These are phyloP conservation scores for Drosophila quadrilineata DNA, from an alignment of 1,140 invertebrate species.

Conservation along the genomic window DNA sequence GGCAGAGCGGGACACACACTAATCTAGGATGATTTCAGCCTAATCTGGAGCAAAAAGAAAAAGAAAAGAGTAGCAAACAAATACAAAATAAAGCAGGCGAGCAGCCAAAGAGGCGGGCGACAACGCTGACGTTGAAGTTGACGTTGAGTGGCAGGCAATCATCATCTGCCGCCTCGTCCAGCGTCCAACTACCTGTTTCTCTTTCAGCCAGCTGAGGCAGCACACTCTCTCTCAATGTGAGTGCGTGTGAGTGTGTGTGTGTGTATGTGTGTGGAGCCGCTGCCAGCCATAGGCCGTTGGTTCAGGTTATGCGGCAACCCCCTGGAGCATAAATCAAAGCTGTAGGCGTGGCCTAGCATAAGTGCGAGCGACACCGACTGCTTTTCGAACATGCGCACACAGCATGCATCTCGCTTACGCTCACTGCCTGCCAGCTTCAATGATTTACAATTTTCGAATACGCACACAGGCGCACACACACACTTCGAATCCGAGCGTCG, in stretches of 20 bases:
- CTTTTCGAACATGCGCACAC: slow-evolving; percentile 67
- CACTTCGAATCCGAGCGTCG: slow-evolving; percentile 14
- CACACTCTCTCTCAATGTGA: too few relatives aligned
- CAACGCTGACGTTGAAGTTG: slow-evolving; percentile 18
- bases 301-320: slow-evolving; percentile 57
- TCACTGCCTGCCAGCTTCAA: too few relatives aligned
- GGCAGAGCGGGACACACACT: slow-evolving; percentile 45
- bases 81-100: slow-evolving; percentile 20
- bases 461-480: slow-evolving; percentile 30
- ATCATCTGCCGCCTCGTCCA: slow-evolving; percentile 52
- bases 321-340: slow-evolving; percentile 70
- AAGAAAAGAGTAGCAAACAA: too few relatives aligned
- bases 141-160: slow-evolving; percentile 50
- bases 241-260: too few relatives aligned
- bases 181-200: slow-evolving; percentile 74
- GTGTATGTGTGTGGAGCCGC: slow-evolving; percentile 37
- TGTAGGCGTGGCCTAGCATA: slow-evolving; percentile 52
- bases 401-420: slow-evolving; percentile 28
- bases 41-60: slow-evolving; percentile 69
- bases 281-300: slow-evolving; percentile 70
- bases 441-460: slow-evolving; percentile 78
- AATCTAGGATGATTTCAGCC: slow-evolving; percentile 78
- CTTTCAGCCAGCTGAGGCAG: slow-evolving; percentile 20
- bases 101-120: slow-evolving; percentile 5
- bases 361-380: slow-evolving; percentile 11